Evolutionary conservation across 2,888 invertebrate genomes (phyloP).

Genomic region (Xestobium rufovillosum): DNA sequence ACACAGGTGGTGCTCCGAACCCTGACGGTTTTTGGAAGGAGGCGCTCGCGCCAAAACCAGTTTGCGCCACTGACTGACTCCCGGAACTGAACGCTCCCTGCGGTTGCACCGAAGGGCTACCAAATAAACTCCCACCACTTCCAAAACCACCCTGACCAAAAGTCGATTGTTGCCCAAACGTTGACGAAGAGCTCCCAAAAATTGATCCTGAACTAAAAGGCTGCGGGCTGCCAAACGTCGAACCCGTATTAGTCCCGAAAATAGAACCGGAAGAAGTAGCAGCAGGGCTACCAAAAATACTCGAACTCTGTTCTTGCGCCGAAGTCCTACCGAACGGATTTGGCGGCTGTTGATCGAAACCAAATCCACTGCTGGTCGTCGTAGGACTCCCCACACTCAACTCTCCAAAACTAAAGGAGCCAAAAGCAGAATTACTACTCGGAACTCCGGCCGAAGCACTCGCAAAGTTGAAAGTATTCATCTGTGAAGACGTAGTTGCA

Average conservation of each 20-base stretch:
- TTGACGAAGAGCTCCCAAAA: conserved; percentile 8
- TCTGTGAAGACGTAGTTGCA: conserved; percentile 15
- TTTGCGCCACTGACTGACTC: conserved; percentile 35
- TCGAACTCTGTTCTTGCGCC: conserved; percentile 14
- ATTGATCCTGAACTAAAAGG: conserved; percentile 11
- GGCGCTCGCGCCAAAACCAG: conserved; percentile 39
- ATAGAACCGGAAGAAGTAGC: conserved; percentile 10
- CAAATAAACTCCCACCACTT: conserved; percentile 26
- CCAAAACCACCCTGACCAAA: conserved; percentile 36
- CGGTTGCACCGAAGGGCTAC: conserved; percentile 19
- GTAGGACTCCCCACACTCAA: conserved; percentile 27
- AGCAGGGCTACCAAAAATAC: conserved; percentile 13
- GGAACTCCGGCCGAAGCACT: conserved; percentile 11
- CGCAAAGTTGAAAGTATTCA: conserved; percentile 22
- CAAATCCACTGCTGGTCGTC: conserved; percentile 25
- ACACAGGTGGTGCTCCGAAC: conserved; percentile 28
- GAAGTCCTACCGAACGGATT: conserved; percentile 23
- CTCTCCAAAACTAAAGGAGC: conserved; percentile 30
- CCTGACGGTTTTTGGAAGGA: conserved; percentile 34
- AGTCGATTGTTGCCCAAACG: conserved; percentile 25
- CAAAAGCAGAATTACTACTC: conserved; percentile 17
- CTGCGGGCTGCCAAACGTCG: conserved; percentile 13
- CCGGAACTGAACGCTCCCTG: conserved; percentile 40
- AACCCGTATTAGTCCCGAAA: conserved; percentile 19
- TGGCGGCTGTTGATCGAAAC: conserved; percentile 17